Evolutionary conservation across 2,797 vertebrate genomes (phyloP).

Genomic region (Phrynocephalus forsythii): DNA sequence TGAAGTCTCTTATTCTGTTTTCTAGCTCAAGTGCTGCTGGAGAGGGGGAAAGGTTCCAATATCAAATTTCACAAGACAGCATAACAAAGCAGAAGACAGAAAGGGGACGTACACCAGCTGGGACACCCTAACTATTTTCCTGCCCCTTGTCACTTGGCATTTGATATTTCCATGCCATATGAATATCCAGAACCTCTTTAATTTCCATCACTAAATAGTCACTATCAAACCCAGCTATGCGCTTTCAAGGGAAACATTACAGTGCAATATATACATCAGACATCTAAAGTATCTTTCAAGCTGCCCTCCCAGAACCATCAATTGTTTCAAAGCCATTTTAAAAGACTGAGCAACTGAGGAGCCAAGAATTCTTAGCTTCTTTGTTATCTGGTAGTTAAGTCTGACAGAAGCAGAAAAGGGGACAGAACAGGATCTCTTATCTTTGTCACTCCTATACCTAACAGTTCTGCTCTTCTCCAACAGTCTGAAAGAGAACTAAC

Average conservation of each 20-base stretch:
- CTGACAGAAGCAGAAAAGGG: neutral
- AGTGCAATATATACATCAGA: neutral
- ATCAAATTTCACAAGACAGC: conserved; percentile 14
- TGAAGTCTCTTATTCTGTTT: conserved; percentile 72
- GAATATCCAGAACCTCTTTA: neutral
- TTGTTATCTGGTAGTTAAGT: neutral
- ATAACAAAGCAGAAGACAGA: neutral
- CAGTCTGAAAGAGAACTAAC: conserved; percentile 72
- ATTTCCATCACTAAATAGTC: neutral
- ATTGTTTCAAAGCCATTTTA: neutral
- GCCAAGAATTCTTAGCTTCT: neutral
- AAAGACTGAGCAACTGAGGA: neutral
- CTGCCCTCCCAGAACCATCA: neutral
- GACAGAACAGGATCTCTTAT: neutral
- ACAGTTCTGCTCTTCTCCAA: neutral
- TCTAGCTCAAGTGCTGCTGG: conserved; percentile 67
- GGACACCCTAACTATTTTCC: neutral
- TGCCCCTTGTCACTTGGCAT: neutral
- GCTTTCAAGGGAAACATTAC: neutral
- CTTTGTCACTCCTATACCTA: neutral
- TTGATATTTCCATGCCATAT: neutral
- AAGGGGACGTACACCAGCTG: neutral
- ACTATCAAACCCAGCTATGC: neutral
- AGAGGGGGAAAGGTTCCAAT: conserved; percentile 39
- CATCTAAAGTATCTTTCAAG: neutral